Base-by-base conservation (phyloP, 2,888 invertebrate species). In the Branchellion lobata region DNA sequence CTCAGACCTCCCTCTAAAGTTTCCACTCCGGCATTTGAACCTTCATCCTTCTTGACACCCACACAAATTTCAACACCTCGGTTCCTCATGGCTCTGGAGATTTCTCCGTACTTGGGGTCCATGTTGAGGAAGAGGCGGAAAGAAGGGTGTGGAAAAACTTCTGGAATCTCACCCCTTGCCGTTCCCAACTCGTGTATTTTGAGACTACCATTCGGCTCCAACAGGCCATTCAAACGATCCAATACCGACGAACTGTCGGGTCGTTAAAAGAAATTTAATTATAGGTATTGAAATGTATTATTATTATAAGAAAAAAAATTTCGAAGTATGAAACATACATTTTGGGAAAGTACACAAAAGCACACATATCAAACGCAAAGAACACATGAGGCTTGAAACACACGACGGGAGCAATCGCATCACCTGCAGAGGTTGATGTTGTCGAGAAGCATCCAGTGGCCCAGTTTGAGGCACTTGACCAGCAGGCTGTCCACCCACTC, bases 81-180 rank as follows among this genome's bases (percentile, higher is more conserved):
- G 88, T 99, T 99, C 81, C 98, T 91, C 99, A 99, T 99, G 0
- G 99, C 99, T 84, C 93, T 91, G 0, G 99, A 99, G 82, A 99
- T 93, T 88, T 96, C 96, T 0, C 99, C 99, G 88, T 94, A 92
- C 85, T 92, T 92, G 0, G 97, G 94, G 88, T 99, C 94, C 92
- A 97, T 94, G 0, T 96, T 93, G 81, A 99, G 91, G 86, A 99
- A 95, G 57, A 98, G 91, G 83, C 96, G 91, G 82, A n/a, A 73
- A 47, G 14, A 91, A 14, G 91, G 90, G 87, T 99, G 95, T 0
- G 97, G 96, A 84, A 88, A 90, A 29, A 97, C 91, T 78, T 91
- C 90, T 78, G 92, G 90, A 76, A 94, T 89, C 81, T 91, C 90
- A n/a, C 93, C 93, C 78, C 92, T 90, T 14, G 90, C 88, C 34